These are phyloP conservation scores for Parasteatoda tepidariorum DNA, from an alignment of 1,140 invertebrate genomes.

Conservation along the genomic window DNA sequence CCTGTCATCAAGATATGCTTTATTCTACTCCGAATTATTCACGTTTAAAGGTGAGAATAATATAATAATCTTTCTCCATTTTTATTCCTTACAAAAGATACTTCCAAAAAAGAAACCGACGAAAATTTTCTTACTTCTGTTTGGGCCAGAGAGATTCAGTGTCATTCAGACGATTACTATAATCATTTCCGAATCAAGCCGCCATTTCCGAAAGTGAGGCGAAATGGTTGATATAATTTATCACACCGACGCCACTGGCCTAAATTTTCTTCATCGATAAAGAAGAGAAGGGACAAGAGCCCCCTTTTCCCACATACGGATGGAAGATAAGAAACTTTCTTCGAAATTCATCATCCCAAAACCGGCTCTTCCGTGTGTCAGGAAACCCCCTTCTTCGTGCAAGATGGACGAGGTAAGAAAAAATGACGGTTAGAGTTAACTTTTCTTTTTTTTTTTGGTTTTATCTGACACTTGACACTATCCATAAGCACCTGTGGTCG, in stretches of 20 bases:
- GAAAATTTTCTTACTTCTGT: not conserved
- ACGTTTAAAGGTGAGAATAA: too few species aligned
- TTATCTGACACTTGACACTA: constrained; percentile 44
- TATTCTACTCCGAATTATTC: too few species aligned
- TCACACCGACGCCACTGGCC: constrained; percentile 7
- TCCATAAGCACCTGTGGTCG: constrained; percentile 37
- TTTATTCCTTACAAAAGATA: too few species aligned
- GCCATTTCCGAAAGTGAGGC: not conserved
- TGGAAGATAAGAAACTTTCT: constrained; percentile 19
- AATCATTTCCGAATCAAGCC: not conserved
- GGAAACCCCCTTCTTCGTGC: not conserved
- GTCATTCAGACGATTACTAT: constrained; percentile 4
- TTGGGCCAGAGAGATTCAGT: not conserved
- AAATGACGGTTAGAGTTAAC: not conserved
- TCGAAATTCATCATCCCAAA: constrained; percentile 40
- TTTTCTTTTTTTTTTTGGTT: not conserved
- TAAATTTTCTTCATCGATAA: constrained; percentile 36
- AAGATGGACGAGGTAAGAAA: constrained; percentile 14
- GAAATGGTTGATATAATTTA: constrained; percentile 14
- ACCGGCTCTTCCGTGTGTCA: constrained; percentile 37
- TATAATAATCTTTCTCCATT: too few species aligned
- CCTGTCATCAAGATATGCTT: too few species aligned
- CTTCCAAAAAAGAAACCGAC: too few species aligned
- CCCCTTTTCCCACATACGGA: too few species aligned
- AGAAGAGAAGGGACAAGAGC: not conserved